A percentile compares a stretch with the other conserved stretches of the same genome.
Evolutionary conservation across 2,797 vertebrate species (phyloP).

Genomic region (Pristis pectinata): DNA sequence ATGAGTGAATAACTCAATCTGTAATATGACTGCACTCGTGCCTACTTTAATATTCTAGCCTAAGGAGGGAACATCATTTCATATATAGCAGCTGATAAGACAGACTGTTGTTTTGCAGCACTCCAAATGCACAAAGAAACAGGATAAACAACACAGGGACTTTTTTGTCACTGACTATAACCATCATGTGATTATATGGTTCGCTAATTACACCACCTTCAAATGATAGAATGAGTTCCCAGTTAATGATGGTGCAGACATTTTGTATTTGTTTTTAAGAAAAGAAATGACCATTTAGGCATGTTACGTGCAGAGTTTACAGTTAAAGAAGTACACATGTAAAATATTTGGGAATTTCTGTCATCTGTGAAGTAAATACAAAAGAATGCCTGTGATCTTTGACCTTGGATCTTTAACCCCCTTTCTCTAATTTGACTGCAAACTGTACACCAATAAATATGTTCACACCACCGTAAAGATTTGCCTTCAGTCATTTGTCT

Average conservation of each 20-base stretch:
- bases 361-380: slow-evolving; percentile 15
- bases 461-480: background rate
- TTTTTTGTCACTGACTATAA: slow-evolving; percentile 20
- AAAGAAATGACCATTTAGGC: background rate
- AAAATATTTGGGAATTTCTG: slow-evolving; percentile 20
- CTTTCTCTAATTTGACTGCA: background rate
- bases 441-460: background rate
- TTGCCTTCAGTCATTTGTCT: background rate
- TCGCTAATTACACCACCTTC: slow-evolving; percentile 33
- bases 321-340: slow-evolving; percentile 1
- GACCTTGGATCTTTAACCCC: background rate
- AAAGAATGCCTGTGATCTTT: background rate
- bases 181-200: slow-evolving; percentile 19
- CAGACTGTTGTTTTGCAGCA: slow-evolving; percentile 9
- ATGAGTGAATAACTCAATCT: background rate
- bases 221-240: slow-evolving; percentile 24
- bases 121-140: background rate
- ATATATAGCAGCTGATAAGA: background rate
- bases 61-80: background rate
- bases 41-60: slow-evolving; percentile 31
- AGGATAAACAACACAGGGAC: background rate
- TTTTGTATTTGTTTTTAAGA: background rate
- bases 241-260: slow-evolving; percentile 1
- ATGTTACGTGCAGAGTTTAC: background rate
- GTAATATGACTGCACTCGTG: background rate